Conservation (phyloP, 2,888 invertebrate species). For the Fragum whitleyi region DNA sequence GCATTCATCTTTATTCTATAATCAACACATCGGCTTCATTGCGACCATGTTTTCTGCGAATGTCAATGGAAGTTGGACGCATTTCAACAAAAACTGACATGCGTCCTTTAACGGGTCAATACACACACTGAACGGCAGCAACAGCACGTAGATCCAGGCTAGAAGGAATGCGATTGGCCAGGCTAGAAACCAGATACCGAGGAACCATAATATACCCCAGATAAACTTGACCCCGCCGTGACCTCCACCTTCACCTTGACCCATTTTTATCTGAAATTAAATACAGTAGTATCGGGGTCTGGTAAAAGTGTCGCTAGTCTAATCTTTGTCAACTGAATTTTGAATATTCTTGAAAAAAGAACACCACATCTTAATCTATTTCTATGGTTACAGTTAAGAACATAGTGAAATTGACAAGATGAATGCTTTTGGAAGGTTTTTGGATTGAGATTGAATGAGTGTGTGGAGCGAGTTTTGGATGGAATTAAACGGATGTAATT, state of each 20-base stretch:
- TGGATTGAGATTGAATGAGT: too few species aligned
- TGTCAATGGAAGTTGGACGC: slow-evolving; percentile 59
- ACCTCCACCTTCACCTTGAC: slow-evolving; percentile 54
- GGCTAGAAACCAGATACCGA: slow-evolving; percentile 58
- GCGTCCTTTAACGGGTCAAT: slow-evolving; percentile 57
- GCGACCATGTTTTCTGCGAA: slow-evolving; percentile 66
- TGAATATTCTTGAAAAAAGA: too few species aligned
- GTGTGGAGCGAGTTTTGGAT: too few species aligned
- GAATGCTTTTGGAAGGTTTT: too few species aligned
- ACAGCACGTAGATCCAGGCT: slow-evolving; percentile 61
- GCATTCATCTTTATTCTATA: too few species aligned
- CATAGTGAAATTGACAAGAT: too few species aligned
- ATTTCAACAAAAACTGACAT: slow-evolving; percentile 54
- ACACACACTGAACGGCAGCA: slow-evolving; percentile 62
- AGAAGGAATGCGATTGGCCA: slow-evolving; percentile 66
- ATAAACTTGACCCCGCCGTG: slow-evolving; percentile 48
- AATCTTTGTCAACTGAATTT: too few species aligned
- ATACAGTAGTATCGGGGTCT: too few species aligned
- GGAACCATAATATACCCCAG: slow-evolving; percentile 63
- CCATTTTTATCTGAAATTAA: slow-evolving; percentile 29
- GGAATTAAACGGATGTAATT: too few species aligned
- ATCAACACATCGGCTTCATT: slow-evolving; percentile 65
- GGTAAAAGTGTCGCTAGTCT: too few species aligned
- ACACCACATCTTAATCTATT: too few species aligned
- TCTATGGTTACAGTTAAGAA: too few species aligned